Evolutionary conservation across 2,113 vertebrate genomes (phyloP).

Genomic region (Malurus melanocephalus): DNA sequence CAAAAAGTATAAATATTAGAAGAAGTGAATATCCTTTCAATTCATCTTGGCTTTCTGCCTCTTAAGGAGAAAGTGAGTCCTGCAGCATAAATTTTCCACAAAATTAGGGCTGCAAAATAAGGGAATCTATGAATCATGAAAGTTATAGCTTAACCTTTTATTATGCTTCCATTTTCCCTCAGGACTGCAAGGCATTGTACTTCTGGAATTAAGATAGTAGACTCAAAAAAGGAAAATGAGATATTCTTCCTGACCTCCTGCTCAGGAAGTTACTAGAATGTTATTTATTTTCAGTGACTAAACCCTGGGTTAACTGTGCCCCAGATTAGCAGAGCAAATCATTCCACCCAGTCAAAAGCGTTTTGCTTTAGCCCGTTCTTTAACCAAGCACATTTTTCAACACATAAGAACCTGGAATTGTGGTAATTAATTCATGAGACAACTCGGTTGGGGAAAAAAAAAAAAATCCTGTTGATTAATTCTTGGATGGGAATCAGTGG

Average conservation of each 20-base stretch:
- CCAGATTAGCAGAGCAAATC: background rate
- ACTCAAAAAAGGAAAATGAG: background rate
- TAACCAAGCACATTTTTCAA: background rate
- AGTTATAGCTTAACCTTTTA: background rate
- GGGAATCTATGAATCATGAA: background rate
- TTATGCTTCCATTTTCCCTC: background rate
- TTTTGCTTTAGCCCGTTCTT: background rate
- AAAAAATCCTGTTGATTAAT: background rate
- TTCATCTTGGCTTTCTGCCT: background rate
- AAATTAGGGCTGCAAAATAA: background rate
- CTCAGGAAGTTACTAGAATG: background rate
- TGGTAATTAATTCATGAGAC: constrained; percentile 34
- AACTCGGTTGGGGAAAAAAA: background rate
- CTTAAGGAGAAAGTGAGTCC: background rate
- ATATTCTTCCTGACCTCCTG: constrained; percentile 3
- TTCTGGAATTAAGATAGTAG: constrained; percentile 11
- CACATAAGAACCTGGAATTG: background rate
- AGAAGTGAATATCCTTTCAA: background rate
- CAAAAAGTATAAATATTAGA: background rate
- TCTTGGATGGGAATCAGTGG: constrained; percentile 35
- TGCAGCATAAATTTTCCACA: background rate
- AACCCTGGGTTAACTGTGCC: background rate
- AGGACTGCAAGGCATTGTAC: background rate
- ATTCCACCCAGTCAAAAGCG: background rate
- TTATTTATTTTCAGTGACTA: background rate